Base-by-base conservation (phyloP, 2,888 invertebrate species). In the Taphrorychus bicolor region DNA sequence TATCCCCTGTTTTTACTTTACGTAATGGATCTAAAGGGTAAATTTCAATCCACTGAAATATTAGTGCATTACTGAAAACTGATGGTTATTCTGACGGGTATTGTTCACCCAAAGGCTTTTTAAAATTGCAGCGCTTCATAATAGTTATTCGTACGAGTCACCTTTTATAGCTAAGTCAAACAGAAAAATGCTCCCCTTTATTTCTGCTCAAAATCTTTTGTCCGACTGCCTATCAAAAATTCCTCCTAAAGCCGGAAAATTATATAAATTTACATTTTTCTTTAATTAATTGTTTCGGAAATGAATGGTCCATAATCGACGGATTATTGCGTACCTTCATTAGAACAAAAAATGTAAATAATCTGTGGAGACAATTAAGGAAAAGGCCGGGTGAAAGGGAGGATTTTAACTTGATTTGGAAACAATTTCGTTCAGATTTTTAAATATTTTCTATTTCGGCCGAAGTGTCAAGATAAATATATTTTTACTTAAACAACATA, bases 261-360 rank as follows among this genome's bases (percentile, higher is more conserved):
- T 19, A 51, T 51, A 51, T 9, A 56, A 56, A 67, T 67, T 67
- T 67, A 57, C 66, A 67, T 67, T 56, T 67, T 67, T 67, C 51
- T 61, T 67, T 58, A 67, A 61, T 67, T 61, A 67, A 67, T 67
- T 67, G 66, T 61, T 56, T 67, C 48, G 45, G 53, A 66, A 58
- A 66, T 60, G 45, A 60, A 58, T 64, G 14, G 45, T 5, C 5
- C 14, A 52, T 41, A 62, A 53, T 22, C 51, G 54, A 53, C 58
- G 58, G 62, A 24, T 67, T 62, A 61, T 58, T 58, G 61, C 52
- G 58, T 58, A 23, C 62, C 45, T 62, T 52, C 61, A 61, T 62
- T 67, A 67, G 62, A 67, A 61, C n/a, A n/a, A n/a, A 61, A 67
- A 67, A 67, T 67, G 66, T 60, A 67, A 67, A 67, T 62, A 67